Evolutionary conservation across 2,113 vertebrate genomes (phyloP).

Genomic region (Xenotilapia leptura): DNA sequence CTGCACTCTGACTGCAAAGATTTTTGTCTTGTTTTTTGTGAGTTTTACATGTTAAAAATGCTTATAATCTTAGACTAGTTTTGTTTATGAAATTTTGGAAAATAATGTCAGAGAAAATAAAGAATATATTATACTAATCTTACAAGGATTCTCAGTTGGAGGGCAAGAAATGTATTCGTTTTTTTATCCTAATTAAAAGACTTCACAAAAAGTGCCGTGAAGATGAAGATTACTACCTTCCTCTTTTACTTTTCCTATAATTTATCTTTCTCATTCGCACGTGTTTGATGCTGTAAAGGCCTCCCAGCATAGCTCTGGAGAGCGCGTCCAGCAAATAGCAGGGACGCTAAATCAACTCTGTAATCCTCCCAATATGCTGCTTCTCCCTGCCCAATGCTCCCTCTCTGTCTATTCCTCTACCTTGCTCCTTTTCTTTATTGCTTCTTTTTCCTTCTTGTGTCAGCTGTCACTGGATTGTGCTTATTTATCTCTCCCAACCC

Average conservation of each 20-base stretch:
- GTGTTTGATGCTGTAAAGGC: slow-evolving; percentile 41
- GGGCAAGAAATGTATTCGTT: slow-evolving; percentile 13
- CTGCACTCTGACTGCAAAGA: not conserved
- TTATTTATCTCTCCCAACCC: not conserved
- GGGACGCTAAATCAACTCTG: slow-evolving; percentile 32
- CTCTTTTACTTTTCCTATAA: not conserved
- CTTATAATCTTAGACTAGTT: not conserved
- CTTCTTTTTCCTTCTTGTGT: not conserved
- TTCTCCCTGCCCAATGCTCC: not conserved
- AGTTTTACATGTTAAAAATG: not conserved
- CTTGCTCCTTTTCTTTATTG: not conserved
- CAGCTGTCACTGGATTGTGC: not conserved
- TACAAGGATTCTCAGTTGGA: not conserved
- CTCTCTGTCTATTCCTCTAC: not conserved
- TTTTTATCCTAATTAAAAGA: slow-evolving; percentile 27
- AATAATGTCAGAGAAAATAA: slow-evolving; percentile 5
- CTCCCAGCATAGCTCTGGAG: slow-evolving; percentile 47
- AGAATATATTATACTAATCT: not conserved
- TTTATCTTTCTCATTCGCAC: slow-evolving; percentile 26
- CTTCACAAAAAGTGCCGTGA: slow-evolving; percentile 14
- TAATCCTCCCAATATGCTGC: slow-evolving; percentile 53
- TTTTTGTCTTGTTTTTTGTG: not conserved
- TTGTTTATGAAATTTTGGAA: not conserved
- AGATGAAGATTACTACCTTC: slow-evolving; percentile 2
- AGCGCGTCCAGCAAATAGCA: slow-evolving; percentile 44